These are phyloP conservation scores for Lordiphosa clarofinis DNA, from an alignment of 1,140 invertebrate genomes.

Conservation along the genomic window DNA sequence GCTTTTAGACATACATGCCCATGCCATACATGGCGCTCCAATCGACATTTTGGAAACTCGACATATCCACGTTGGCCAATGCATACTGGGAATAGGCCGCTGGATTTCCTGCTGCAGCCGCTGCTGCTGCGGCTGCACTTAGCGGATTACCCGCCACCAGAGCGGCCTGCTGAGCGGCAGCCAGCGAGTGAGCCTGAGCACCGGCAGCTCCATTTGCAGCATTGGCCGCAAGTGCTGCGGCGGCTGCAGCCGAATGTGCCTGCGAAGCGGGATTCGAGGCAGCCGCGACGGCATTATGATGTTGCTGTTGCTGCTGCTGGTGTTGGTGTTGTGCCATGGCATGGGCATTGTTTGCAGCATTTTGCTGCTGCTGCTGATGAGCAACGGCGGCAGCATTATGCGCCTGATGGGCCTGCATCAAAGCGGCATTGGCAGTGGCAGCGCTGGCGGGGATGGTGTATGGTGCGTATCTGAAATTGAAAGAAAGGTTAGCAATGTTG, in stretches of 20 bases:
- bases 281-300: constrained; percentile 72
- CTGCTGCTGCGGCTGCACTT: constrained; percentile 73
- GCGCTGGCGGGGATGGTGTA: constrained; percentile 78
- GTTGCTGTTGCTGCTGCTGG: constrained; percentile 49
- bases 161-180: constrained; percentile 80
- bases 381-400: constrained; percentile 79
- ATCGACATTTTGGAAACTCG: constrained; percentile 93
- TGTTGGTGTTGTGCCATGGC: constrained; percentile 73
- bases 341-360: constrained; percentile 62
- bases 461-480: constrained; percentile 66
- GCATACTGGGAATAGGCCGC: constrained; percentile 89
- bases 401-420: constrained; percentile 76
- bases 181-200: constrained; percentile 80
- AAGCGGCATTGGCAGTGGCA: constrained; percentile 74
- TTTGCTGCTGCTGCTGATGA: constrained; percentile 72
- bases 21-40: constrained; percentile 94
- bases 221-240: constrained; percentile 80
- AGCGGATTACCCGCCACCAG: constrained; percentile 77
- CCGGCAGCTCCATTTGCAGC: constrained; percentile 79
- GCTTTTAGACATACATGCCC: constrained; percentile 91
- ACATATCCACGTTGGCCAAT: constrained; percentile 93
- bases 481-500: neutral
- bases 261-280: constrained; percentile 79
- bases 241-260: constrained; percentile 70
- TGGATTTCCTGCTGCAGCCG: constrained; percentile 81